Evolutionary conservation across 2,888 invertebrate species (phyloP), one percentile per base, ranked within the genome.

Genomic region (Dioctria linearis): DNA sequence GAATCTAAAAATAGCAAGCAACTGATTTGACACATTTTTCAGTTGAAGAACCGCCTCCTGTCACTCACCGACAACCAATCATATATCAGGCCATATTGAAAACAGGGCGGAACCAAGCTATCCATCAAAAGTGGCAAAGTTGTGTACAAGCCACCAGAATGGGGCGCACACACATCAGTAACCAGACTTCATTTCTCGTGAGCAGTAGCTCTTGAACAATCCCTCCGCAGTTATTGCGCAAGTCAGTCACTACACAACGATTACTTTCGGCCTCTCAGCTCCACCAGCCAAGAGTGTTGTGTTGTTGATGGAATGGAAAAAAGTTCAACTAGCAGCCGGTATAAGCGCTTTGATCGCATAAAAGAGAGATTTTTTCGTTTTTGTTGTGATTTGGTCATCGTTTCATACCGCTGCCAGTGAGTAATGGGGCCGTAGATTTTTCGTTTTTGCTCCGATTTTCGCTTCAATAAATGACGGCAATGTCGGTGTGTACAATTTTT

Each of bases 71-170:
- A 75, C 80, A 78, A 71, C 86, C 87, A 86, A 87, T 87, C 85
- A 84, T 67, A 83, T 82, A 81, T 84, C 83, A 85, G 86, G 87
- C 86, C 87, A 86, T 87, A 85, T 86, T 87, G 86, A 86, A 86
- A 86, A 84, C 49, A 82, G 84, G 87, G 87, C 85, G 86, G 84
- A 82, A 84, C 83, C 80, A 69, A 73, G 40, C 82, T 79, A 83
- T 83, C 81, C 78, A 81, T 79, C 82, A 83, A 49, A 42, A 57
- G 51, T 37, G 39, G n/a, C 46, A n/a, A 25, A 42, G 51, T 40
- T 67, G 49, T 46, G 42, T 78, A 40, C 71, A 5, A 46, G 54
- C 39, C n/a, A 25, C 25, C 54, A 8, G 40, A 40, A 54, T 37
- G 39, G n/a, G 71, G 71, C 71, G 51, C 71, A 40, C 54, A 57